Evolutionary conservation across 2,113 vertebrate genomes (phyloP).

Genomic region (Dolichotis patagonum): DNA sequence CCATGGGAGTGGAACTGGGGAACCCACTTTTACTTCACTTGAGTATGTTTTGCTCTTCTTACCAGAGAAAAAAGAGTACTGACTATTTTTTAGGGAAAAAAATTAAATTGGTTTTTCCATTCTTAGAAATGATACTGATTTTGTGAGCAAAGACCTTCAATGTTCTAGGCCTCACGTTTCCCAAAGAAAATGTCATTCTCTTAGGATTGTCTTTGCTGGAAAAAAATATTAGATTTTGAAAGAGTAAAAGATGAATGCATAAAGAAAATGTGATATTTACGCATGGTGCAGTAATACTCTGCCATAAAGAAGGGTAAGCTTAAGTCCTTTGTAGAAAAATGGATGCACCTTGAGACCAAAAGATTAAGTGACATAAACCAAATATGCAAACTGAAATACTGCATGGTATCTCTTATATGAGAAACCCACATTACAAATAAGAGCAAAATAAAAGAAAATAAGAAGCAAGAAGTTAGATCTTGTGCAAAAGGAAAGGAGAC

Average conservation of each 20-base stretch:
- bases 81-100: background rate
- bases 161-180: background rate
- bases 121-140: constrained; percentile 35
- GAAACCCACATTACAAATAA: background rate
- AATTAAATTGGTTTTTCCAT: background rate
- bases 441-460: background rate
- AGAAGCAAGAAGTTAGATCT: background rate
- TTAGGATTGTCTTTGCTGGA: background rate
- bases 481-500: background rate
- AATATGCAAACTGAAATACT: background rate
- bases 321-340: background rate
- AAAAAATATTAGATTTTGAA: background rate
- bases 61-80: background rate
- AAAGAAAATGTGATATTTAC: background rate
- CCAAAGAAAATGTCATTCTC: background rate
- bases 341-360: background rate
- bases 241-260: background rate
- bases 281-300: background rate
- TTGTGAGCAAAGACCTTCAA: background rate
- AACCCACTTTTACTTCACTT: background rate
- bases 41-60: background rate
- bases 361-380: background rate
- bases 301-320: background rate
- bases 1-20: background rate
- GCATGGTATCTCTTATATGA: background rate